Evolutionary conservation across 1,140 invertebrate species (phyloP).

Genomic region (Ceratina calcarata): DNA sequence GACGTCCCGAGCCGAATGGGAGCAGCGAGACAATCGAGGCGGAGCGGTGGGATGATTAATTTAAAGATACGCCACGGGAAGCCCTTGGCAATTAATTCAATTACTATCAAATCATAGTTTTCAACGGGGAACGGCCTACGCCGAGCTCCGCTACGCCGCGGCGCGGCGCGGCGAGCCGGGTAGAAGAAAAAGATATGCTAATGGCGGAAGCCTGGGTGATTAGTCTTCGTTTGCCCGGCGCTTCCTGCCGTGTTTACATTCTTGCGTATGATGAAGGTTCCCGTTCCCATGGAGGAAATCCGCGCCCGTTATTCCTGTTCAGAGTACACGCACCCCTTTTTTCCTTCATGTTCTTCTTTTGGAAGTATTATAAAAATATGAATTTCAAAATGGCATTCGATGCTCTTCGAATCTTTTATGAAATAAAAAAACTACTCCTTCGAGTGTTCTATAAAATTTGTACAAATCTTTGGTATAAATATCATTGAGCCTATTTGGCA

Average conservation of each 20-base stretch:
- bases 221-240: constrained; percentile 37
- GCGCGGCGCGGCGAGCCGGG: not conserved
- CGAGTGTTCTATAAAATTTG: no score
- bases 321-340: constrained; percentile 49
- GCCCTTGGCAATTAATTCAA: constrained; percentile 35
- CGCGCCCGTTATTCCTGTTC: constrained; percentile 44
- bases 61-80: constrained; percentile 11
- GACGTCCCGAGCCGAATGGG: not conserved
- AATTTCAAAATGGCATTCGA: no score
- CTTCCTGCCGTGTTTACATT: constrained; percentile 56
- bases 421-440: no score
- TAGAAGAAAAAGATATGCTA: constrained; percentile 44
- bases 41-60: constrained; percentile 19
- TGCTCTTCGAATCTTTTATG: no score
- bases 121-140: constrained; percentile 8
- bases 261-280: constrained; percentile 49
- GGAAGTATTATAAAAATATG: no score
- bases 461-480: no score
- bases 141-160: no score
- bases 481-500: no score
- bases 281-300: constrained; percentile 52
- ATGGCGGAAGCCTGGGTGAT: constrained; percentile 41
- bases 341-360: not conserved
- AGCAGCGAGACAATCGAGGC: not conserved
- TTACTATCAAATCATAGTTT: constrained; percentile 42